Conservation (phyloP, 2,113 vertebrate genomes). For the Paracanthobrama guichenoti region DNA sequence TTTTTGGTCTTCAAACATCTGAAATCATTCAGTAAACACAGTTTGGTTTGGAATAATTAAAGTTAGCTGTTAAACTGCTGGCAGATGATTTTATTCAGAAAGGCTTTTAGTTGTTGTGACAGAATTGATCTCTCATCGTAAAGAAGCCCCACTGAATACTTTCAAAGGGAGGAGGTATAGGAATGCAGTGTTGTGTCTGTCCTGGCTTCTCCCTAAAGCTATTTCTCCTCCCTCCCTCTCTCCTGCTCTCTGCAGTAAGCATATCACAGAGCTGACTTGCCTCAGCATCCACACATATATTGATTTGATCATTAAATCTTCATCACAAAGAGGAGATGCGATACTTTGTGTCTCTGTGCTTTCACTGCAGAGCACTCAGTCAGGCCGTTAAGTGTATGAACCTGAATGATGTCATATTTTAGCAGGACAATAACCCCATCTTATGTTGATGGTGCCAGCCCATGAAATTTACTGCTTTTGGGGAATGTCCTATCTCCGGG, state of each 20-base stretch:
- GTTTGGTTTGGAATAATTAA: conserved; percentile 21
- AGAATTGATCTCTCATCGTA: conserved; percentile 45
- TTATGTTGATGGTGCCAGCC: conserved; percentile 55
- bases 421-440: conserved; percentile 58
- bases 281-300: conserved; percentile 78
- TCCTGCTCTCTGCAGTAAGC: conserved; percentile 62
- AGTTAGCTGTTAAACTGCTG: conserved; percentile 21
- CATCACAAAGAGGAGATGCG: conserved; percentile 65
- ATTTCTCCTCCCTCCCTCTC: not conserved
- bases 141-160: conserved; percentile 44
- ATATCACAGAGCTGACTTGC: conserved; percentile 71
- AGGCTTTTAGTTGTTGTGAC: conserved; percentile 48
- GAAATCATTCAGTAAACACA: not conserved
- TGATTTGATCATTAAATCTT: conserved; percentile 79
- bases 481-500: conserved; percentile 57
- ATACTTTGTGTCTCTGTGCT: conserved; percentile 60
- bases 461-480: conserved; percentile 55
- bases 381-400: conserved; percentile 62
- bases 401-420: conserved; percentile 62
- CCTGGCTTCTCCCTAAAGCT: conserved; percentile 50
- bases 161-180: conserved; percentile 24
- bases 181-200: conserved; percentile 46
- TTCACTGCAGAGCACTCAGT: conserved; percentile 66
- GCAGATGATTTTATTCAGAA: conserved; percentile 34
- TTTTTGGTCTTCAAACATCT: not conserved